Base-by-base conservation (phyloP, 1,140 invertebrate species). In the Dreissena rostriformis region DNA sequence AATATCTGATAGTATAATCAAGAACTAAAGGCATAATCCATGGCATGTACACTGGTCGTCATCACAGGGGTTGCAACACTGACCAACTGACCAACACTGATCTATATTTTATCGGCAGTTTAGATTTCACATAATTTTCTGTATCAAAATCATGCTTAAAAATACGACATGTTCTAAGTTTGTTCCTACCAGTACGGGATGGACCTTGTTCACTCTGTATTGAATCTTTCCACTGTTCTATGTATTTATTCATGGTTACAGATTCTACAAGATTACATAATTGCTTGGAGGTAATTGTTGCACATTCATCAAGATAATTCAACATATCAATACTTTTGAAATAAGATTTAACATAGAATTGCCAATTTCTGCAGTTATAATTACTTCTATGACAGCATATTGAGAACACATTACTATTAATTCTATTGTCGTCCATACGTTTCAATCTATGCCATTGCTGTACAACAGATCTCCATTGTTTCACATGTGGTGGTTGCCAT, bases 81-180 rank as follows among this genome's bases (percentile, higher is more conserved):
- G n/a, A n/a, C n/a, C n/a, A n/a, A n/a, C n/a, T n/a, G n/a, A n/a
- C n/a, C n/a, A n/a, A n/a, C n/a, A n/a, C n/a, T n/a, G 55, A 19
- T 61, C 73, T 75, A 61, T 75, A 22, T 17, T 61, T 75, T 28
- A 55, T 26, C 11, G 73, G 73, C 19, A 75, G 6, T 4, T 57
- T 14, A 8, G 26, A 15, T 49, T 7, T 77, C 11, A 65, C 28
- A 77, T 66, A 77, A 65, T 14, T 14, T 77, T 66, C 75, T 15
- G 29, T 24, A 51, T 67, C 61, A 65, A 12, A 77, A 66, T 52
- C 24, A n/a, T 51, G 26, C 17, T 77, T 77, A 66, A 66, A 77
- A 5, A 17, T 65, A 49, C 75, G 39, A 49, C 67, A 77, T 19
- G 75, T 66, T 66, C 75, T 65, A 22, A 77, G 57, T 68, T 78